phyloP scores from a whole-genome alignment of 2,888 invertebrate genomes.

The Drosophila buzzatii region DNA sequence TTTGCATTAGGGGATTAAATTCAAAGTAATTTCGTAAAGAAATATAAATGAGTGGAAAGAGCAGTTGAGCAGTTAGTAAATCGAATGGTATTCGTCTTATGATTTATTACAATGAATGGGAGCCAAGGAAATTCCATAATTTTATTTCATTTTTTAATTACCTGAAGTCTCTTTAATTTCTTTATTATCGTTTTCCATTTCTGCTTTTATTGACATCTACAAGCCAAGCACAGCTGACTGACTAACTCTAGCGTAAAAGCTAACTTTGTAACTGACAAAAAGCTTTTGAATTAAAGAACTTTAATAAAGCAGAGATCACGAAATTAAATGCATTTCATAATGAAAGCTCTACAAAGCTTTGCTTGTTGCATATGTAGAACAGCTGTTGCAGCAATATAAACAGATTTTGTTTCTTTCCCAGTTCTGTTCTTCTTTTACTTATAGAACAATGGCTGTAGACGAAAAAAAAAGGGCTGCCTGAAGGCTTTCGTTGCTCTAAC shows the following conservation, averaged over 20 bases:
- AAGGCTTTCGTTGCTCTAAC: too few relatives aligned
- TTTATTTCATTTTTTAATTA: not conserved
- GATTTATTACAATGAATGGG: not conserved
- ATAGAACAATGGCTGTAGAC: too few relatives aligned
- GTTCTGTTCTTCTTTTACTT: not conserved
- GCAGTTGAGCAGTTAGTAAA: too few relatives aligned
- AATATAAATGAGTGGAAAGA: not conserved
- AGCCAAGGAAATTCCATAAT: too few relatives aligned
- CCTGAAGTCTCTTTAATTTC: not conserved
- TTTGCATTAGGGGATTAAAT: not conserved
- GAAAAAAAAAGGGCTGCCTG: too few relatives aligned
- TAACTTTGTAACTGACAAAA: conserved; percentile 18
- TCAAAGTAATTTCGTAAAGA: too few relatives aligned
- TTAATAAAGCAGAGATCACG: not conserved
- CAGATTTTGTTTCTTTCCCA: not conserved
- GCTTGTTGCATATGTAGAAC: not conserved
- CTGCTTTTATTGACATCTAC: not conserved
- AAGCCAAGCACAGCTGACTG: conserved; percentile 4
- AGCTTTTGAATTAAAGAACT: not conserved
- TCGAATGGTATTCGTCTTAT: not conserved
- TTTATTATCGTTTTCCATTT: conserved; percentile 13
- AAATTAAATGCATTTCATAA: conserved; percentile 15
- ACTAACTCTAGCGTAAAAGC: not conserved
- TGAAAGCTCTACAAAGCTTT: conserved; percentile 1
- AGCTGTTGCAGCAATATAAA: not conserved